Base-by-base conservation (phyloP, 1,140 invertebrate genomes). In the Drusus annulatus region DNA sequence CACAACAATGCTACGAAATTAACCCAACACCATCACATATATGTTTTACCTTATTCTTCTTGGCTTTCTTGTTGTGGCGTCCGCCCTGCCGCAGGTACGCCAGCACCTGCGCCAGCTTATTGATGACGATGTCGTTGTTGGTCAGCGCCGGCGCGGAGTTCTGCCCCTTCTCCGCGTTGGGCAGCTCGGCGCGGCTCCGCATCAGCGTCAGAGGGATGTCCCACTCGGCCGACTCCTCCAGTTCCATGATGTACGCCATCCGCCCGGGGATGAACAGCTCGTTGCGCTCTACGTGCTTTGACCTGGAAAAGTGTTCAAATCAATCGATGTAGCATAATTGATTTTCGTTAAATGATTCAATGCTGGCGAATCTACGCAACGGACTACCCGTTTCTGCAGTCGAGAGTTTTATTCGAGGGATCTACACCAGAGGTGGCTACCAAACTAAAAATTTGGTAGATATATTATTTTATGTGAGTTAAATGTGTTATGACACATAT, bases 181-280 rank as follows among this genome's bases (percentile, higher is more conserved):
- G 96, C 62, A 98, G 96, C 86, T 99, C 98, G 5, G 96, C 95
- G 87, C 98, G 98, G 84, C 97, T 99, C 54, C 99, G 91, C 58
- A 99, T 96, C 10, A 99, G 86, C 0, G 98, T 99, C 0, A 97
- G 99, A 0, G 98, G 98, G 78, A 99, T 98, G 86, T 99, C 98
- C 79, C 94, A 95, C 77, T 97, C 96, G 7, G 94, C 93, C 80
- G 93, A 94, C 74, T 97, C 97, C 80, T 97, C 94, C 23, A 99
- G 87, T 85, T 99, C 98, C 68, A 99, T 96, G 2, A 99, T 95
- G 86, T 99, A 99, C 0, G 98, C 98, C 98, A 99, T 99, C 16
- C 98, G 92, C 0, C 97, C 96, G 0, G 97, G 96, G 4, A 96
- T 93, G 90, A 99, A 99, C n/a, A 99, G 86, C 84, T 99, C 98